Conservation (phyloP, 1,140 invertebrate genomes). For the Chrysoperla carnea region DNA sequence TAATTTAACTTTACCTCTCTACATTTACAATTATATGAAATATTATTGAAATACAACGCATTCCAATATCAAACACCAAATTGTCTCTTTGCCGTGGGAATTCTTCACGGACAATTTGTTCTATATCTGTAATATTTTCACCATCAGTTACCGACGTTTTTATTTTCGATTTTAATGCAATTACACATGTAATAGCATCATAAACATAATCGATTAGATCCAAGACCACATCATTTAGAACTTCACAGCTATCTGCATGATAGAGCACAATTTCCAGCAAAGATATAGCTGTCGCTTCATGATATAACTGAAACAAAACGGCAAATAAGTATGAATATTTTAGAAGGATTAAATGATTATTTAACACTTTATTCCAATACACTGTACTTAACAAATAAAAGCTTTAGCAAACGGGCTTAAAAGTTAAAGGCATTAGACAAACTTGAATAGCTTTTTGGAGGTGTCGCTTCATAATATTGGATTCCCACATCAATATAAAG, state of each 20-base stretch:
- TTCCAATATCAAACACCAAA: conserved; percentile 49
- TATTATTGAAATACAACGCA: conserved; percentile 50
- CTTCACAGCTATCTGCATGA: conserved; percentile 49
- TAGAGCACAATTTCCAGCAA: conserved; percentile 56
- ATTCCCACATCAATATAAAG: too few relatives aligned
- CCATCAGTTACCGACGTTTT: conserved; percentile 21
- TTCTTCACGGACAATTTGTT: conserved; percentile 26
- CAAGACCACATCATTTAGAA: conserved; percentile 36
- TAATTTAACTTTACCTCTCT: background rate
- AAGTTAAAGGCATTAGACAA: too few relatives aligned
- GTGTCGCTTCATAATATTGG: too few relatives aligned
- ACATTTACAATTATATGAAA: conserved; percentile 27
- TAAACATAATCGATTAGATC: conserved; percentile 30
- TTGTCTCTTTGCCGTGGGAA: conserved; percentile 39
- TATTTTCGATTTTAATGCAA: conserved; percentile 17
- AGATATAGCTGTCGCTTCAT: conserved; percentile 47
- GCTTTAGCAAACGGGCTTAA: too few relatives aligned
- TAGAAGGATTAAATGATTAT: too few relatives aligned
- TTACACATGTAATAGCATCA: conserved; percentile 20
- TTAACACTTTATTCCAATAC: too few relatives aligned
- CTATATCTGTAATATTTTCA: conserved; percentile 15
- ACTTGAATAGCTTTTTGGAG: too few relatives aligned
- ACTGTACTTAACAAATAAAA: too few relatives aligned
- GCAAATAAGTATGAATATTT: too few relatives aligned
- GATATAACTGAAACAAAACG: conserved; percentile 34